Conservation (phyloP, 2,797 vertebrate species). For the Todus mexicanus region DNA sequence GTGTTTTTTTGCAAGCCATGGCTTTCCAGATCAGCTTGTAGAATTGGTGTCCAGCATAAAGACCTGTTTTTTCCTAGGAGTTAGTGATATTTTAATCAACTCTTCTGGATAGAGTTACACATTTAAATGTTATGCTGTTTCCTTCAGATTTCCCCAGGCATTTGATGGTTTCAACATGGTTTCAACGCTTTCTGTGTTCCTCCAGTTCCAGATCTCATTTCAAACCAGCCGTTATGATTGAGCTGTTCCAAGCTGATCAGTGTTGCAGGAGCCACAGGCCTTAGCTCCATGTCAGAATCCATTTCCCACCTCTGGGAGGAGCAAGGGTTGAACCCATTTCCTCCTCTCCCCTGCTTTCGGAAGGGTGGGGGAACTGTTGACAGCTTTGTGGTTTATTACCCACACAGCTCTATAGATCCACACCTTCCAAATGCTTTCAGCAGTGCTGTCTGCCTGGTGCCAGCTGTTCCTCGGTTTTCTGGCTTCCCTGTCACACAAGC, state of each 20-base stretch:
- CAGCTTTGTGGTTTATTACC: not conserved
- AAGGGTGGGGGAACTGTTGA: not conserved
- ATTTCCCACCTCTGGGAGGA: not conserved
- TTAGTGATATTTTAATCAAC: slow-evolving; percentile 16
- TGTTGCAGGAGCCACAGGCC: not conserved
- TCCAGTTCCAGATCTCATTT: not conserved
- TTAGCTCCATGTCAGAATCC: not conserved
- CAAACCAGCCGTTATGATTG: not conserved
- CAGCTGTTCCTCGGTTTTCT: not conserved
- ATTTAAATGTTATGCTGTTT: not conserved
- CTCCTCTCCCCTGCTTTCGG: not conserved
- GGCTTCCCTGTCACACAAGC: not conserved
- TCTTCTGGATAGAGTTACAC: not conserved
- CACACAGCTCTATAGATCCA: not conserved
- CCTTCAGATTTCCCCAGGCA: not conserved
- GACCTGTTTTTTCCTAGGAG: not conserved
- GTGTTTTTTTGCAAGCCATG: not conserved
- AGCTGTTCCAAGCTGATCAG: not conserved
- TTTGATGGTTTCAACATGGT: not conserved
- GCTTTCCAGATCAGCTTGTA: not conserved
- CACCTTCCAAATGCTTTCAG: accelerated
- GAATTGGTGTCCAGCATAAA: not conserved
- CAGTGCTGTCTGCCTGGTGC: accelerated
- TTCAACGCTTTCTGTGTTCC: not conserved
- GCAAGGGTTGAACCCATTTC: not conserved